Percentiles rank a stretch among this genome's conserved stretches.
phyloP scores from a whole-genome alignment of 2,113 vertebrate genomes.

The Solea senegalensis region DNA sequence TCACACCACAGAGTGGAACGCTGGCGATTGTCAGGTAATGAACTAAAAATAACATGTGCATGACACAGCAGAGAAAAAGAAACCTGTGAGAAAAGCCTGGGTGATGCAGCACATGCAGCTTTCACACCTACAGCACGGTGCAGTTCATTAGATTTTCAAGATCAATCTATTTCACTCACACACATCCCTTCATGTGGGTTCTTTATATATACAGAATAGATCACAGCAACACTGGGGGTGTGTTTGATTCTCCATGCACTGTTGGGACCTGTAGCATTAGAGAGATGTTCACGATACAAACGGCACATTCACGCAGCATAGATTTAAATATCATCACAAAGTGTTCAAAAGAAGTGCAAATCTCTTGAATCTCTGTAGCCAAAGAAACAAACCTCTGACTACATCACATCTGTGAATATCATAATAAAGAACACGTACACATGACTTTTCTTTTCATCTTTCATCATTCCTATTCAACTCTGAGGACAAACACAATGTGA shows the following conservation, averaged over 20 bases:
- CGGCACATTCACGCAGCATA: too few species aligned
- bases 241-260: slow-evolving; percentile 2
- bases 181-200: slow-evolving; percentile 28
- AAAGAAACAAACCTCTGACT: too few species aligned
- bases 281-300: neutral
- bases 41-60: slow-evolving; percentile 70
- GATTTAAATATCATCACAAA: slow-evolving; percentile 5
- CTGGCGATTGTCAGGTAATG: slow-evolving; percentile 64
- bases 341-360: too few species aligned
- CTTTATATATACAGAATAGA: slow-evolving; percentile 25
- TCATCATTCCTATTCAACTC: slow-evolving; percentile 4
- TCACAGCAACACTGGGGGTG: slow-evolving; percentile 20
- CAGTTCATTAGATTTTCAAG: slow-evolving; percentile 54
- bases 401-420: too few species aligned
- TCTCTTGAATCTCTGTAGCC: too few species aligned
- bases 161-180: slow-evolving; percentile 45
- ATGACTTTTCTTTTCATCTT: too few species aligned
- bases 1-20: slow-evolving; percentile 41
- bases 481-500: slow-evolving; percentile 11
- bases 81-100: slow-evolving; percentile 39
- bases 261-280: neutral
- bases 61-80: slow-evolving; percentile 51
- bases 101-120: slow-evolving; percentile 39
- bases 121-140: slow-evolving; percentile 45
- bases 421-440: too few species aligned